Evolutionary conservation across 2,113 vertebrate genomes (phyloP), one percentile per base, ranked within the genome.

Genomic region (Apteryx mantelli): DNA sequence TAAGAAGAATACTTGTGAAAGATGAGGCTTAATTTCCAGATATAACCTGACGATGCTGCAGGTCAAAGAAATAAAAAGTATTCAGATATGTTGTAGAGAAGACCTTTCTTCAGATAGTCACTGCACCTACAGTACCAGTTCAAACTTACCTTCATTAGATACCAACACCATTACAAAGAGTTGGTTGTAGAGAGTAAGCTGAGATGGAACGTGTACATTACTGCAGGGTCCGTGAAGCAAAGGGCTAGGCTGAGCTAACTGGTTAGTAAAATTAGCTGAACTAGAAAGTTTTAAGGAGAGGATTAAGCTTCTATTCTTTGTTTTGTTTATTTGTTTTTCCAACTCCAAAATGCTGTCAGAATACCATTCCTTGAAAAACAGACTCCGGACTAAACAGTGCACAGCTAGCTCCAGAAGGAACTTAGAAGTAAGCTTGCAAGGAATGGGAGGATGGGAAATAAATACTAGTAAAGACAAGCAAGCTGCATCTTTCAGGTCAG

Each of bases 381-480:
- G 25, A 52, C 56, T 60, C 16, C 19, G 32, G 56, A 60, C 56
- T 17, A 60, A 19, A 32, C 17, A 34, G 56, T 60, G 56, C 70
- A 71, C 55, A 85, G 38, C 21, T 17, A 55, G 42, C 82, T 82
- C 38, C 65, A 55, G 53, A 42, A 83, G n/a, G 24, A 80, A 25
- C 66, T 86, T 69, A 18, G 80, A 88, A 93, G 73, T 55, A 55
- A 1, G 36, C 58, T 30, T 82, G 66, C 42, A 69, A 58, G 76
- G 44, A 73, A 34, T 44, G 48, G 58, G 58, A 16, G 80, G 52
- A 21, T 71, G 77, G 86, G 48, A 61, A 73, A 91, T 42, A 89
- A 95, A 68, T 61, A 13, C 80, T 53, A 89, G 53, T 76, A 82
- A 38, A 94, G 64, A 30, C 66, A 77, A 68, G 81, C 38, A n/a